Base-by-base conservation (phyloP, 2,797 vertebrate genomes). In the Neomorphus geoffroyi region DNA sequence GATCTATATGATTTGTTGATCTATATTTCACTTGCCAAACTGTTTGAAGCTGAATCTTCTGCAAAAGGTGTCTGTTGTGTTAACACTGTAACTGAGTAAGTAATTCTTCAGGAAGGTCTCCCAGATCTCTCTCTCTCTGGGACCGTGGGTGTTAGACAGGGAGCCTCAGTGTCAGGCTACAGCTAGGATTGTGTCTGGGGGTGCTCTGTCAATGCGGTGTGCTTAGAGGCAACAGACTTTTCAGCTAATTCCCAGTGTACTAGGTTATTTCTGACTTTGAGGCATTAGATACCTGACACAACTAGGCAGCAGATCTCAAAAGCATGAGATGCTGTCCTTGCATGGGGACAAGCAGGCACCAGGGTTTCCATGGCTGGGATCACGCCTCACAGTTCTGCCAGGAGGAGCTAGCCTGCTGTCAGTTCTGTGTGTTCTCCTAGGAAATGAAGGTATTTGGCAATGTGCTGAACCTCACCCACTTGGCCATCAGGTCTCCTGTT, bases 181-280 rank as follows among this genome's bases (percentile, higher is more conserved):
- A 65, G 57, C 30, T 19, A 6, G 43, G 30, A 57, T 33, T 1
- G 0, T 32, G 33, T 22, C 43, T 57, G 28, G 1, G 1, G 18
- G 13, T 64, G 56, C 27, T 37, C 35, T 19, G 13, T 61, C 48
- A 69, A 5, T 0, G 0, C 39, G 56, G 41, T 27, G 7, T 70
- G 41, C 23, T 50, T 35, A 18, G 45, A 56, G 50, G 22, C 61
- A 46, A 9, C 13, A 19, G 17, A 13, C 13, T 69, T 21, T 54
- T 10, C 30, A 51, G 50, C n/a, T 60, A 51, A 56, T 4, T 24
- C 45, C 30, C 1, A 1, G 24, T 56, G 37, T 56, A 56, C 23
- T 18, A 26, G 70, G 11, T 73, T 80, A 3, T 37, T 71, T 74
- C 66, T 78, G 45, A 48, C 50, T 71, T 53, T 33, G 37, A 46